These are phyloP conservation scores for Tanaodytes sp. DNA, from an alignment of 2,888 invertebrate species.

Conservation along the genomic window DNA sequence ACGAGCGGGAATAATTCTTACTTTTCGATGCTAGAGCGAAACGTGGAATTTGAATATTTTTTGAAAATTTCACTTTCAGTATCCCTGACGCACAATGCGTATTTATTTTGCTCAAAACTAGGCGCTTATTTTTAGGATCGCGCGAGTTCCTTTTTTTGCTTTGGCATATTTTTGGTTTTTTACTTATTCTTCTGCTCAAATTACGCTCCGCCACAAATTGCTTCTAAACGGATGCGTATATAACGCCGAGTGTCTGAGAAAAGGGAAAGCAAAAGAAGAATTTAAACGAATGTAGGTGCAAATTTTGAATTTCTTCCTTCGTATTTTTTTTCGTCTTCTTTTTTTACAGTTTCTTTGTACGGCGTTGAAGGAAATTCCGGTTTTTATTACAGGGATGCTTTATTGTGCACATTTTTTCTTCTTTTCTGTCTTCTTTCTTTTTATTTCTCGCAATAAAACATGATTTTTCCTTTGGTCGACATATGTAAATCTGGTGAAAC, in stretches of 20 bases:
- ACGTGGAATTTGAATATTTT: conserved; percentile 44
- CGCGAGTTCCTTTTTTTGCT: not conserved
- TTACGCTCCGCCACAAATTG: conserved; percentile 20
- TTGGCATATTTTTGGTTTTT: not conserved
- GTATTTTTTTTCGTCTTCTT: too few relatives aligned
- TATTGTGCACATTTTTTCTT: not conserved
- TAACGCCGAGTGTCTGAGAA: conserved; percentile 27
- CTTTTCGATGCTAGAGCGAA: conserved; percentile 33
- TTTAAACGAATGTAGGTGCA: too few relatives aligned
- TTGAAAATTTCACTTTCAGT: too few relatives aligned
- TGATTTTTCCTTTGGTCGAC: too few relatives aligned
- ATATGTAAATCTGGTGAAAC: too few relatives aligned
- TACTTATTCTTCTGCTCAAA: not conserved
- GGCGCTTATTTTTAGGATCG: not conserved
- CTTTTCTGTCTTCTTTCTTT: not conserved
- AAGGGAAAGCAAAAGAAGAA: conserved; percentile 8
- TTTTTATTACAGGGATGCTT: not conserved
- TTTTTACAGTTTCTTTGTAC: too few relatives aligned
- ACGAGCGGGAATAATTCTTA: conserved; percentile 42
- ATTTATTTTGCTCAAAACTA: conserved; percentile 27
- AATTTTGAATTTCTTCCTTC: too few relatives aligned
- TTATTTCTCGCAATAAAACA: not conserved
- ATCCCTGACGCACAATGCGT: conserved; percentile 14
- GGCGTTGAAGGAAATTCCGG: too few relatives aligned
- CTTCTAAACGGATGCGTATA: conserved; percentile 20